phyloP scores from a whole-genome alignment of 1,140 invertebrate genomes.

The Trachymyrmex cornetzi region DNA sequence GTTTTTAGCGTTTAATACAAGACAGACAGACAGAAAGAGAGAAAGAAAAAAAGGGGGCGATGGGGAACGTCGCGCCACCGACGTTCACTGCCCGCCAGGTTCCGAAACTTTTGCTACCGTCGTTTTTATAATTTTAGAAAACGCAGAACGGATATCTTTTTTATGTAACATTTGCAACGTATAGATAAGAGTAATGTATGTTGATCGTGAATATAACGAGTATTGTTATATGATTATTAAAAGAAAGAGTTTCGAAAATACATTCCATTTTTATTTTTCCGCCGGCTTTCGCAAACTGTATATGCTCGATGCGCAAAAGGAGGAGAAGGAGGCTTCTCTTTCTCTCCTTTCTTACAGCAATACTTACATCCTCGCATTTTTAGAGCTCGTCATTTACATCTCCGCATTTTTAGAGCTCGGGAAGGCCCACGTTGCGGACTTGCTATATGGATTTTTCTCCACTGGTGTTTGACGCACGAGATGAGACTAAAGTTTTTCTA shows the following conservation, averaged over 20 bases:
- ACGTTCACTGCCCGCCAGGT: slow-evolving; percentile 27
- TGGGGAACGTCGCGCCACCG: not conserved
- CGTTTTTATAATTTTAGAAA: slow-evolving; percentile 69
- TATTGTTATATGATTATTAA: slow-evolving; percentile 78
- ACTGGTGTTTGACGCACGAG: not conserved
- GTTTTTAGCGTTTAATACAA: slow-evolving; percentile 46
- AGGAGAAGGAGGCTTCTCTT: not conserved
- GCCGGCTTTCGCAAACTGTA: slow-evolving; percentile 39
- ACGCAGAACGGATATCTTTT: slow-evolving; percentile 59
- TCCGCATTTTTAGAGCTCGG: not conserved
- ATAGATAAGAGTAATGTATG: slow-evolving; percentile 75
- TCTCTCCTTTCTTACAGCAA: not conserved
- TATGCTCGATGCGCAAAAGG: slow-evolving; percentile 5
- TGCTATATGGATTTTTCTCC: not conserved
- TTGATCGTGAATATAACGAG: slow-evolving; percentile 76
- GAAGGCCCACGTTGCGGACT: not conserved
- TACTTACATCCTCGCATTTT: not conserved
- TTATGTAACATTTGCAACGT: slow-evolving; percentile 72
- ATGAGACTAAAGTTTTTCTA: slow-evolving; percentile 1
- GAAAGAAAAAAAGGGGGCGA: slow-evolving; percentile 3
- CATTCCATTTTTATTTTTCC: slow-evolving; percentile 74
- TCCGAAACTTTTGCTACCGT: slow-evolving; percentile 62
- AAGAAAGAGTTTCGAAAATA: slow-evolving; percentile 75
- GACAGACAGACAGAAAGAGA: slow-evolving; percentile 3
- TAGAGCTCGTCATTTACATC: not conserved